phyloP scores from a whole-genome alignment of 2,888 invertebrate genomes.

The Tubulanus polymorphus region DNA sequence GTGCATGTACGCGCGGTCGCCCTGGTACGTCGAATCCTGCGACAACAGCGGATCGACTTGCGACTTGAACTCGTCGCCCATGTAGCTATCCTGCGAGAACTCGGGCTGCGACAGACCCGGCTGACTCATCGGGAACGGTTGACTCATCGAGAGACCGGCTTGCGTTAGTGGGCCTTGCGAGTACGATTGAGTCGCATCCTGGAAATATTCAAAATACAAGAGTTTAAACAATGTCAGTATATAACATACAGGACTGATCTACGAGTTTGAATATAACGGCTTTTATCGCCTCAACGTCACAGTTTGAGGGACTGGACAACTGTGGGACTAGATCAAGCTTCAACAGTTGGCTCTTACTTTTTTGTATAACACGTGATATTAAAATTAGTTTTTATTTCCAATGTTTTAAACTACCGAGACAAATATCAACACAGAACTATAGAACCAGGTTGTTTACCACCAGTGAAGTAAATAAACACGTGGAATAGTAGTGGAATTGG shows the following conservation, averaged over 20 bases:
- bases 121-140: slow-evolving; percentile 56
- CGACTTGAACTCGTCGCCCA: slow-evolving; percentile 79
- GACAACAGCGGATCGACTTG: slow-evolving; percentile 93
- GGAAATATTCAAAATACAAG: slow-evolving; percentile 9
- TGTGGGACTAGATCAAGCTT: no score
- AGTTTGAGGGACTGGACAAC: background rate
- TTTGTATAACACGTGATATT: no score
- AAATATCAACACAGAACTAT: no score
- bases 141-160: slow-evolving; percentile 53
- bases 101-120: slow-evolving; percentile 64
- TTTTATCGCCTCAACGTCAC: background rate
- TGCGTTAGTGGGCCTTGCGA: slow-evolving; percentile 52
- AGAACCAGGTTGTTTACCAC: no score
- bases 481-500: no score
- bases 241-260: background rate
- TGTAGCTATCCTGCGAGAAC: slow-evolving; percentile 67
- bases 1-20: slow-evolving; percentile 54
- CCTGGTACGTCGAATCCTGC: slow-evolving; percentile 85
- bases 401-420: no score
- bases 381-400: no score
- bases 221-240: background rate
- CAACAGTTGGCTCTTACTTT: no score
- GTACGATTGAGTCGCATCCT: slow-evolving; percentile 45
- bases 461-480: no score
- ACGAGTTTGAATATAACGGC: background rate